phyloP scores from a whole-genome alignment of 2,797 vertebrate species.

The Anguilla anguilla region DNA sequence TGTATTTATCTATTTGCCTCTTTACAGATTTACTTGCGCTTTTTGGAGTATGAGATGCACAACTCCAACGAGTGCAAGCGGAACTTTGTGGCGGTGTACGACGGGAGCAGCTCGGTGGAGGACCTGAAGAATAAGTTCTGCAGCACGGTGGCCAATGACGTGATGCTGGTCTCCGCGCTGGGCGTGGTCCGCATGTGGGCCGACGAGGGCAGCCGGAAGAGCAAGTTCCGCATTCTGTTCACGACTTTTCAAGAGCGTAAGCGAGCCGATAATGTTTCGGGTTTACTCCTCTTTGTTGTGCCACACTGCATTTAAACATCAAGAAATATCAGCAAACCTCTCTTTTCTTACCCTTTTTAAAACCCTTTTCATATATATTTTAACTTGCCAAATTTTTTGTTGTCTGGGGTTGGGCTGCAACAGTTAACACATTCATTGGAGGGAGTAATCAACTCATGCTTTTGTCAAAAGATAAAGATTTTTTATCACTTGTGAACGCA shows the following conservation, averaged over 20 bases:
- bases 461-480: background rate
- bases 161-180: constrained; percentile 91
- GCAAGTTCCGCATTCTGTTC: constrained; percentile 95
- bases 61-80: constrained; percentile 98
- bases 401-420: background rate
- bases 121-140: constrained; percentile 97
- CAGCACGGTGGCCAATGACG: constrained; percentile 96
- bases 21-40: constrained; percentile 91
- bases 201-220: constrained; percentile 91
- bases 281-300: background rate
- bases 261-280: constrained; percentile 11
- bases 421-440: background rate
- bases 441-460: background rate
- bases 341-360: background rate
- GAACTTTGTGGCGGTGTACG: constrained; percentile 97
- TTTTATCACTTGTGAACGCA: background rate
- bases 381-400: too few species aligned
- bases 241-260: constrained; percentile 99
- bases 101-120: constrained; percentile 94
- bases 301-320: background rate
- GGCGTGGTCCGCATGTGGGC: constrained; percentile 98
- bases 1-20: background rate
- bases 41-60: constrained; percentile 98
- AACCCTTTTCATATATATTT: background rate
- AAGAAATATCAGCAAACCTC: background rate